phyloP scores from a whole-genome alignment of 2,888 invertebrate genomes.

The Zeuzera pyrina region DNA sequence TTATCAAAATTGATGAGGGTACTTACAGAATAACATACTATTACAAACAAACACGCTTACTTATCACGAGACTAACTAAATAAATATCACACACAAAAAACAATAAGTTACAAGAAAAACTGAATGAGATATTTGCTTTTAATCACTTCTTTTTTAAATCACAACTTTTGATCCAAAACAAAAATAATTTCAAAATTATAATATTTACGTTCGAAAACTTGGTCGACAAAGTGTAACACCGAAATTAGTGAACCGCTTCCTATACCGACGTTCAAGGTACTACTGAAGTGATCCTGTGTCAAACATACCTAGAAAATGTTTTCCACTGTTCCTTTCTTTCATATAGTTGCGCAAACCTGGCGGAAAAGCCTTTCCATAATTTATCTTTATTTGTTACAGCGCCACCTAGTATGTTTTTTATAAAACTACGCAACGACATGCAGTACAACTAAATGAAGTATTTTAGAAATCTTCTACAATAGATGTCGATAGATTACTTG shows the following conservation, averaged over 20 bases:
- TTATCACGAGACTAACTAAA: too few relatives aligned
- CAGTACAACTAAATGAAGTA: too few relatives aligned
- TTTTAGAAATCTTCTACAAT: too few relatives aligned
- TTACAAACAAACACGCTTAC: too few relatives aligned
- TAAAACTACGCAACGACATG: too few relatives aligned
- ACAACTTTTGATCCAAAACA: background rate
- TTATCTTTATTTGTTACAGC: slow-evolving; percentile 15
- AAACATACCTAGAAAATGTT: slow-evolving; percentile 39
- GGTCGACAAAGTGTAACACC: slow-evolving; percentile 16
- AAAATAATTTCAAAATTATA: background rate
- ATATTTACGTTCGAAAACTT: slow-evolving; percentile 43
- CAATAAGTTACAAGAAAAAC: background rate
- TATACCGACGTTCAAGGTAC: slow-evolving; percentile 39
- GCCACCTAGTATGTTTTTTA: too few relatives aligned
- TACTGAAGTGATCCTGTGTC: slow-evolving; percentile 39
- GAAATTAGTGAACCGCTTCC: slow-evolving; percentile 19
- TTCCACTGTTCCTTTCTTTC: slow-evolving; percentile 44
- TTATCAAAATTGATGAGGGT: too few relatives aligned
- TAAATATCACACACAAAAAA: too few relatives aligned
- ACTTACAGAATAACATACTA: too few relatives aligned
- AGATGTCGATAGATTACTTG: too few relatives aligned
- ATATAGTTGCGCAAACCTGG: slow-evolving; percentile 53
- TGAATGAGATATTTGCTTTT: background rate
- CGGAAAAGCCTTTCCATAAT: slow-evolving; percentile 44
- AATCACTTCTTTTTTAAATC: too few relatives aligned